phyloP scores from a whole-genome alignment of 2,113 vertebrate species.

The Cheilinus undulatus region DNA sequence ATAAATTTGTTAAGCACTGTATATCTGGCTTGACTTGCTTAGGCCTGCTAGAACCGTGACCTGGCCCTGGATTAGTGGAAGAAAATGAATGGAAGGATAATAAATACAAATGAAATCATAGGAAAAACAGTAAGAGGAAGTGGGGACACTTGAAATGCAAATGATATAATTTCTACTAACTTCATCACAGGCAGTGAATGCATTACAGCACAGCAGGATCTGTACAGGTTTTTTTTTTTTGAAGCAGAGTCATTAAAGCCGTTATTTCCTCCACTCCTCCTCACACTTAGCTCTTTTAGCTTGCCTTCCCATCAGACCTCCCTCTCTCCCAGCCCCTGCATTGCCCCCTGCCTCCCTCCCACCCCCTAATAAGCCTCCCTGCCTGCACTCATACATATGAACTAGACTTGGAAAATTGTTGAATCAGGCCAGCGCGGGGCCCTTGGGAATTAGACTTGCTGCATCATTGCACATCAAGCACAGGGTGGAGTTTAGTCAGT shows the following conservation, averaged over 20 bases:
- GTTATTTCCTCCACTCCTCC: neutral
- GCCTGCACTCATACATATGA: conserved; percentile 27
- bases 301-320: conserved; percentile 15
- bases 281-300: conserved; percentile 11
- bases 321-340: conserved; percentile 5
- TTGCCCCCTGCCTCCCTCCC: conserved; percentile 14
- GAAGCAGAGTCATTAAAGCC: conserved; percentile 5
- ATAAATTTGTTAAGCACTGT: no score
- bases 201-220: neutral
- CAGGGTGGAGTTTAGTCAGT: conserved; percentile 56
- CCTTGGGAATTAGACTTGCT: conserved; percentile 57
- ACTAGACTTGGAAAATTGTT: conserved; percentile 56
- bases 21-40: no score
- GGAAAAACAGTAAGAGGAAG: neutral
- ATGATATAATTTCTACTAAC: neutral
- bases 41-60: no score
- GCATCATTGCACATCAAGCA: conserved; percentile 71
- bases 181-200: neutral
- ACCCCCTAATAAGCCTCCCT: conserved; percentile 41
- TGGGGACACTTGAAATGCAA: neutral
- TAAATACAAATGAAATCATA: neutral
- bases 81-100: no score
- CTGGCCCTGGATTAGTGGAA: no score
- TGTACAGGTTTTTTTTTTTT: conserved; percentile 1
- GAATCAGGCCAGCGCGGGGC: conserved; percentile 57